Percentiles rank a stretch among this genome's conserved stretches.
Evolutionary conservation across 2,888 invertebrate species (phyloP).

Genomic region (Digitonthophagus gazella): DNA sequence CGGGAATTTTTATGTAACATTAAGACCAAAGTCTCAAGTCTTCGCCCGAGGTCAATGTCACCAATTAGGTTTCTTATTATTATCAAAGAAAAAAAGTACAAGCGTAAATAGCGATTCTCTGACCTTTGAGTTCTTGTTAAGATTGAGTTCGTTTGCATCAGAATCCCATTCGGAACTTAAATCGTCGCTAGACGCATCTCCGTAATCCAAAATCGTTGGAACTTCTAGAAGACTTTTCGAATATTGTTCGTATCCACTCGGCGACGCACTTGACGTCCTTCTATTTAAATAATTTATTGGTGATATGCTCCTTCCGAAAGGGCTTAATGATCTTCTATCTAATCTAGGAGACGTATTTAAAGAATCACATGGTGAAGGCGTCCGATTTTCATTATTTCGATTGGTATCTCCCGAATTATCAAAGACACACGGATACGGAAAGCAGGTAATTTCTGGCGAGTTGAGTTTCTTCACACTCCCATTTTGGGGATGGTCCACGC

Average conservation of each 20-base stretch:
- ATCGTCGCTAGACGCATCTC: constrained; percentile 88
- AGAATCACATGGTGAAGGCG: constrained; percentile 40
- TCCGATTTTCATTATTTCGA: constrained; percentile 24
- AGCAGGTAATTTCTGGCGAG: constrained; percentile 48
- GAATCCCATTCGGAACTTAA: constrained; percentile 91
- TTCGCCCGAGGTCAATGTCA: neutral
- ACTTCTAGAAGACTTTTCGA: constrained; percentile 74
- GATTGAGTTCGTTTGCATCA: constrained; percentile 56
- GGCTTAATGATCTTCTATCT: constrained; percentile 39
- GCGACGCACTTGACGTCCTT: constrained; percentile 40
- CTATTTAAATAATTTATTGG: constrained; percentile 35
- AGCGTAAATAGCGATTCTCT: constrained; percentile 6
- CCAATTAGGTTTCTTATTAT: neutral
- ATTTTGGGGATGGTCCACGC: constrained; percentile 8
- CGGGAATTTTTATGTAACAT: neutral
- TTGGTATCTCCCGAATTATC: constrained; percentile 34
- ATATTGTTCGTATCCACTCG: constrained; percentile 72
- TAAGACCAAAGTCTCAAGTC: neutral
- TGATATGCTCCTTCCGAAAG: constrained; percentile 40
- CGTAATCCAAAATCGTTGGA: constrained; percentile 75
- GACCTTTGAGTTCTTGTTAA: constrained; percentile 23
- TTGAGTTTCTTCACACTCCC: neutral
- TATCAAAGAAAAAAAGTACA: too few species aligned
- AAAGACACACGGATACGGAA: constrained; percentile 47
- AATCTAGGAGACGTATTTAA: constrained; percentile 26